Evolutionary conservation across 2,888 invertebrate genomes (phyloP).

Genomic region (Meteorus cinctellus): DNA sequence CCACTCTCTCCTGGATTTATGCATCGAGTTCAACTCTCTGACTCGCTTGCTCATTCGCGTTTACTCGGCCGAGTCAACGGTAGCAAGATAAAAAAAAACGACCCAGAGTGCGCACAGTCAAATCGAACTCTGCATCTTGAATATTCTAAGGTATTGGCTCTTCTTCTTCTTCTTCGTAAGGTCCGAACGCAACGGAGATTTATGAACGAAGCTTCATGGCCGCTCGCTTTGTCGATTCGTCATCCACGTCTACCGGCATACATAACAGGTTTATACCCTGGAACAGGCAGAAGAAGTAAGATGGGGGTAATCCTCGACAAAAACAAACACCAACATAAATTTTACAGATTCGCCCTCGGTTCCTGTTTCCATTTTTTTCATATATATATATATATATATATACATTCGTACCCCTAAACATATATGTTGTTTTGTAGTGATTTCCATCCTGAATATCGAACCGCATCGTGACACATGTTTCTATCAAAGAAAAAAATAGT

Average conservation of each 20-base stretch:
- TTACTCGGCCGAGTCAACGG: constrained; percentile 5
- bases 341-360: constrained; percentile 35
- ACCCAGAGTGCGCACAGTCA: constrained; percentile 10
- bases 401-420: neutral
- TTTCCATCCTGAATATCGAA: constrained; percentile 45
- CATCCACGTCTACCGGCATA: constrained; percentile 45
- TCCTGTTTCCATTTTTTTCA: constrained; percentile 2
- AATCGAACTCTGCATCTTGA: constrained; percentile 41
- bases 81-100: neutral
- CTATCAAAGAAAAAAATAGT: constrained; percentile 13
- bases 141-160: constrained; percentile 42
- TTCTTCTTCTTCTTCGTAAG: neutral
- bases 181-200: constrained; percentile 34
- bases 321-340: constrained; percentile 47
- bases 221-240: constrained; percentile 44
- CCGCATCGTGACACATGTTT: constrained; percentile 41
- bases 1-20: neutral
- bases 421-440: constrained; percentile 2
- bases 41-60: neutral
- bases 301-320: constrained; percentile 43
- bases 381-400: neutral
- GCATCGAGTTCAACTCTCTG: neutral
- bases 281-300: neutral
- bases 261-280: constrained; percentile 38
- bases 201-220: constrained; percentile 43